phyloP scores from a whole-genome alignment of 2,888 invertebrate genomes.

The Rhimphoctona megacephalus region DNA sequence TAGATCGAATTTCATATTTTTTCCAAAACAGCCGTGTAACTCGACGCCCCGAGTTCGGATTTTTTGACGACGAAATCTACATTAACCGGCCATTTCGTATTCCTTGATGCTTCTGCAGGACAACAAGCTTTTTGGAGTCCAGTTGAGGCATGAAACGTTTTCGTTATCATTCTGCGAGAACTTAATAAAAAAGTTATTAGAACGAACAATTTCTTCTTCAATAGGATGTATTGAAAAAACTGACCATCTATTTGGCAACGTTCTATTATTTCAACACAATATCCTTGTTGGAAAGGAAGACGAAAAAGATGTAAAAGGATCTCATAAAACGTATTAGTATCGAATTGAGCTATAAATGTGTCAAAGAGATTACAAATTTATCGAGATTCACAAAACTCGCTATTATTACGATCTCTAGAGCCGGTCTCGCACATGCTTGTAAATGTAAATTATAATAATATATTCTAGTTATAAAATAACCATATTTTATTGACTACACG shows the following conservation, averaged over 20 bases:
- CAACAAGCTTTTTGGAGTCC: neutral
- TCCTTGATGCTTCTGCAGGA: slow-evolving; percentile 1
- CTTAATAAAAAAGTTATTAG: neutral
- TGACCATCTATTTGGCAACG: too few relatives aligned
- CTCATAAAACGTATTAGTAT: neutral
- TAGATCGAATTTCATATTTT: slow-evolving; percentile 78
- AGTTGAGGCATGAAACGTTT: slow-evolving; percentile 12
- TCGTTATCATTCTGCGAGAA: neutral
- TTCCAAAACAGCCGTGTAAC: slow-evolving; percentile 47
- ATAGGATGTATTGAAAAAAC: too few relatives aligned
- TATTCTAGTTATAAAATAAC: neutral
- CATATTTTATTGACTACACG: neutral
- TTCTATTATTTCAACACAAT: too few relatives aligned
- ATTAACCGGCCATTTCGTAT: neutral
- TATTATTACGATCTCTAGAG: slow-evolving; percentile 7
- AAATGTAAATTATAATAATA: neutral
- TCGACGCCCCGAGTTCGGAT: slow-evolving; percentile 45
- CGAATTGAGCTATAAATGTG: neutral
- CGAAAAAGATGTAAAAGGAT: too few relatives aligned
- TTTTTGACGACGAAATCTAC: slow-evolving; percentile 62
- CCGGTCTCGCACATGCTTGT: neutral
- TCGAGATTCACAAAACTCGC: slow-evolving; percentile 8
- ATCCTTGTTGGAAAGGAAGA: too few relatives aligned
- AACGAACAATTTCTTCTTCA: neutral
- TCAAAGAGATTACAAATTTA: slow-evolving; percentile 29